A percentile compares a stretch with the other conserved stretches of the same genome.
Evolutionary conservation across 2,113 vertebrate species (phyloP).

Genomic region (Odontesthes bonariensis): DNA sequence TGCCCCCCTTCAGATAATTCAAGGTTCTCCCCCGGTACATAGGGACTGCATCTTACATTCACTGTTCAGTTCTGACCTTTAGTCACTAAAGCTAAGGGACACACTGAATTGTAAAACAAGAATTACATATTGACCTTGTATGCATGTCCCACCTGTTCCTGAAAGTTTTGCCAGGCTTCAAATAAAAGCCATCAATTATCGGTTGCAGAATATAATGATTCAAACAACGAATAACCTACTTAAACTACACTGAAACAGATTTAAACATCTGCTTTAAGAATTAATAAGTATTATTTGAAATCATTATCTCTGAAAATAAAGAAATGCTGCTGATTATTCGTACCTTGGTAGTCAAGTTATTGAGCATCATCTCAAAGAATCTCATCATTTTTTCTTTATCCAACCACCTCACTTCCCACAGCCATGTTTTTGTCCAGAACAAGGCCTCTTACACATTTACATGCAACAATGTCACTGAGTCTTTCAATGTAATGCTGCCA

Average conservation of each 20-base stretch:
- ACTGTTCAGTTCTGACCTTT: slow-evolving; percentile 23
- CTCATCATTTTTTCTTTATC: slow-evolving; percentile 67
- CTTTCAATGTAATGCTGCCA: slow-evolving; percentile 50
- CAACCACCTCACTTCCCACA: slow-evolving; percentile 54
- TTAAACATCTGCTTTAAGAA: too few relatives aligned
- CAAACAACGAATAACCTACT: neutral
- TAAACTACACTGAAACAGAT: neutral
- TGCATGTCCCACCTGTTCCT: neutral
- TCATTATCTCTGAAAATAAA: neutral
- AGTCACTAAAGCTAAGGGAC: slow-evolving; percentile 27
- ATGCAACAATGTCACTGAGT: slow-evolving; percentile 41
- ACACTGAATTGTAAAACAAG: slow-evolving; percentile 19
- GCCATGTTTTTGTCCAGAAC: slow-evolving; percentile 40
- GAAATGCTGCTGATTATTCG: neutral
- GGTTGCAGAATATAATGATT: neutral
- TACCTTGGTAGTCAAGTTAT: neutral
- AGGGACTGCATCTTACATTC: slow-evolving; percentile 32
- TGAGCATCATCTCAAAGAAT: slow-evolving; percentile 58
- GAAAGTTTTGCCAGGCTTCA: neutral
- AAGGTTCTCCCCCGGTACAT: slow-evolving; percentile 39
- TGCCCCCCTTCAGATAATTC: slow-evolving; percentile 24
- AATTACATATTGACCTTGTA: slow-evolving; percentile 1
- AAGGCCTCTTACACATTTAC: slow-evolving; percentile 39
- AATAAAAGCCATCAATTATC: neutral
- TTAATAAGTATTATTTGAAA: neutral